These are phyloP conservation scores for Laticauda laticaudata DNA, from an alignment of 2,113 vertebrate genomes.

Conservation along the genomic window DNA sequence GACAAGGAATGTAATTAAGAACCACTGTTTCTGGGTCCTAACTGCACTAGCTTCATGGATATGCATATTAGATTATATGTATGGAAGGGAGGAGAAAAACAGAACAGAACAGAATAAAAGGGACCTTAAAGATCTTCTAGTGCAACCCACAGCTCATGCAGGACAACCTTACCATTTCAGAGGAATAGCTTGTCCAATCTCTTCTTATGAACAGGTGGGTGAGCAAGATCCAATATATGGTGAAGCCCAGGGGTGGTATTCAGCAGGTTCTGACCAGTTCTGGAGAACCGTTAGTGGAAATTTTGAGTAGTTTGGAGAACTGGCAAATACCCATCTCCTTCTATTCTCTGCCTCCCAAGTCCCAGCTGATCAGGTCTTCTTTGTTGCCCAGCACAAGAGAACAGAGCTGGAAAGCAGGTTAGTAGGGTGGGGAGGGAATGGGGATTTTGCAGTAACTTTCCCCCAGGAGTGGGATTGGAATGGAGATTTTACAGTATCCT, in stretches of 20 bases:
- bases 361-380: no score
- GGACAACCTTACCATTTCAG: background rate
- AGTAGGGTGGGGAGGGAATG: no score
- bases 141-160: background rate
- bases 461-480: no score
- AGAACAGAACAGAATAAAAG: background rate
- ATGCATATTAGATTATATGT: background rate
- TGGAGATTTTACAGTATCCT: no score
- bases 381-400: no score
- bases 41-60: background rate
- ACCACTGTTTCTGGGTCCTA: background rate
- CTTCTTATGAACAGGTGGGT: background rate
- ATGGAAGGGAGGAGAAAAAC: background rate
- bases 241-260: background rate
- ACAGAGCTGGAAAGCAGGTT: no score
- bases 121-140: background rate
- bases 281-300: no score
- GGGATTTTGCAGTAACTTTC: no score
- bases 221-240: background rate
- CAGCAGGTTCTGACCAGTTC: no score
- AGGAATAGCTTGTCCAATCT: background rate
- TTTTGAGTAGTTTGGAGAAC: no score
- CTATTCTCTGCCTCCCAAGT: no score
- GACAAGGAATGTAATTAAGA: background rate
- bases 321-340: no score